Evolutionary conservation across 2,888 invertebrate genomes (phyloP).

Genomic region (Epistrophe eligans): DNA sequence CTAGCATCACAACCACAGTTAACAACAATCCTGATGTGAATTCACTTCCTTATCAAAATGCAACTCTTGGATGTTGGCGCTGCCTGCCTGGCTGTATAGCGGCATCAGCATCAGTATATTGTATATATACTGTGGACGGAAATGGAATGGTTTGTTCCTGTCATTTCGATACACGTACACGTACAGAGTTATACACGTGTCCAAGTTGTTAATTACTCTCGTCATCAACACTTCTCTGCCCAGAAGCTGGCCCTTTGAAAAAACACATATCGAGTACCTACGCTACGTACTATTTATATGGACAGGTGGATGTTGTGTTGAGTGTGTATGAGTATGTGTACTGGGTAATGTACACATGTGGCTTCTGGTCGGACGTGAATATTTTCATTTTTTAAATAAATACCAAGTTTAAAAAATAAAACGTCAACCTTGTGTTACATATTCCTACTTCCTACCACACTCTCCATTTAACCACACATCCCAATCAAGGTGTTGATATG

Average conservation of each 20-base stretch:
- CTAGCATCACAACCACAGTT: constrained; percentile 14
- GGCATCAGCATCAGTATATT: too few relatives aligned
- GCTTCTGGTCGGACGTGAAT: constrained; percentile 31
- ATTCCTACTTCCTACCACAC: constrained; percentile 6
- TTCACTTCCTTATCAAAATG: constrained; percentile 34
- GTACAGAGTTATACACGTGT: constrained; percentile 37
- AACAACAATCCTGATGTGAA: constrained; percentile 28
- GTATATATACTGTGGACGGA: not conserved
- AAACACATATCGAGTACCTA: not conserved
- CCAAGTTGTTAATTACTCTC: constrained; percentile 58
- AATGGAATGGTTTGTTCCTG: constrained; percentile 30
- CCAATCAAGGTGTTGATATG: constrained; percentile 61
- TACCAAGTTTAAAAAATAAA: constrained; percentile 38
- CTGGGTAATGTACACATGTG: constrained; percentile 6
- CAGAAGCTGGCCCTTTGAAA: not conserved
- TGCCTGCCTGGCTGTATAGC: too few relatives aligned
- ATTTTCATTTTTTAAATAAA: constrained; percentile 48
- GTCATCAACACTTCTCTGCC: constrained; percentile 36
- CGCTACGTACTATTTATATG: not conserved
- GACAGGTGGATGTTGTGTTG: not conserved
- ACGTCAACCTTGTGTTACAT: constrained; percentile 54
- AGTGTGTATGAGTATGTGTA: not conserved
- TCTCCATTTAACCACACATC: constrained; percentile 50
- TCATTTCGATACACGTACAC: not conserved
- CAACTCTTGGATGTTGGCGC: not conserved